Evolutionary conservation across 2,888 invertebrate genomes (phyloP).

Genomic region (Galerucella calmariensis): DNA sequence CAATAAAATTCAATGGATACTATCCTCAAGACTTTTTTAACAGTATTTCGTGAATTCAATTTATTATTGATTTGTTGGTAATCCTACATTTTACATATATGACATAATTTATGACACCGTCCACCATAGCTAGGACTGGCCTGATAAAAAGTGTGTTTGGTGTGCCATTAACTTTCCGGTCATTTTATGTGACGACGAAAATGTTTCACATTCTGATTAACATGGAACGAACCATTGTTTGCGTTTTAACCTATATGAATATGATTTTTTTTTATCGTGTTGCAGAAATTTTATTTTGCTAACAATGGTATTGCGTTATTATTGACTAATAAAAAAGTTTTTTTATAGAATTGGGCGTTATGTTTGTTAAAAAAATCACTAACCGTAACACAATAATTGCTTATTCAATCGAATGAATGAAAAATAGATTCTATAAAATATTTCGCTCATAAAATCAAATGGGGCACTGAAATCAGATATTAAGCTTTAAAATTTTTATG

Average conservation of each 20-base stretch:
- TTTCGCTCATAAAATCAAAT: too few relatives aligned
- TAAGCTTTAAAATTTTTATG: too few relatives aligned
- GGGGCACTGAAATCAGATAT: too few relatives aligned
- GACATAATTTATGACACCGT: too few relatives aligned
- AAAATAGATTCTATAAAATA: neutral
- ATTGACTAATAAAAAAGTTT: neutral
- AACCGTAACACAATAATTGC: neutral
- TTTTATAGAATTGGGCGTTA: neutral
- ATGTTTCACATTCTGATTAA: conserved; percentile 46
- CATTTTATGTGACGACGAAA: conserved; percentile 40
- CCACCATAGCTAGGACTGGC: neutral
- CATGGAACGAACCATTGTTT: conserved; percentile 12
- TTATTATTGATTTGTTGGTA: too few relatives aligned
- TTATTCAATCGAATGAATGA: neutral
- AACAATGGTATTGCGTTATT: neutral
- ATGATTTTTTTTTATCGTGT: neutral
- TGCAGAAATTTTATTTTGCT: neutral
- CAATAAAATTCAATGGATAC: too few relatives aligned
- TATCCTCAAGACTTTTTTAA: too few relatives aligned
- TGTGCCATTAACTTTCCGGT: conserved; percentile 32
- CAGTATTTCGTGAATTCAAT: too few relatives aligned
- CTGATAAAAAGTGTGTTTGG: neutral
- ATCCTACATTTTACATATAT: too few relatives aligned
- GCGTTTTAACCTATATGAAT: neutral
- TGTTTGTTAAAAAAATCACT: neutral